Percentiles rank a stretch among this genome's conserved stretches.
Evolutionary conservation across 2,113 vertebrate species (phyloP).

Genomic region (Syngnathus scovelli): DNA sequence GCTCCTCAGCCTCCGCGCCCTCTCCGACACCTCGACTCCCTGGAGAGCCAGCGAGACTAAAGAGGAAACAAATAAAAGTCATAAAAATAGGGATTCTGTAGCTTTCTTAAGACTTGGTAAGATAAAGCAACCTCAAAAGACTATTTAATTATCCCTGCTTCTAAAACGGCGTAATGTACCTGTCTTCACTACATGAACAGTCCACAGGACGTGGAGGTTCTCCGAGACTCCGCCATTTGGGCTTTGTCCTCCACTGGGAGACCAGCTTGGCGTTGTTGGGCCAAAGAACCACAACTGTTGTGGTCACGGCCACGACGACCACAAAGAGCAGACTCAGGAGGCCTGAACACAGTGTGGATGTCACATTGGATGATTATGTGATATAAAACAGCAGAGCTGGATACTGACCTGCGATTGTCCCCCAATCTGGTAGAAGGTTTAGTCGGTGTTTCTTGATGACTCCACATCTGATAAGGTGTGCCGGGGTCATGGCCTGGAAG

Average conservation of each 20-base stretch:
- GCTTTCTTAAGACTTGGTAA: background rate
- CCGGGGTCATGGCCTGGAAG: conserved; percentile 82
- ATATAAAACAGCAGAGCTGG: background rate
- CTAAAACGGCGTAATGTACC: conserved; percentile 46
- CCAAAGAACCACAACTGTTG: conserved; percentile 74
- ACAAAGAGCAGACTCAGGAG: conserved; percentile 72
- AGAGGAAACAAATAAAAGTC: conserved; percentile 24
- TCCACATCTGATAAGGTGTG: conserved; percentile 76
- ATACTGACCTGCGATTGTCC: conserved; percentile 72
- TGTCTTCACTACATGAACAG: conserved; percentile 67
- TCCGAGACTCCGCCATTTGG: conserved; percentile 82
- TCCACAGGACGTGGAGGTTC: conserved; percentile 69
- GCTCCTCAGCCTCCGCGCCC: conserved; percentile 69
- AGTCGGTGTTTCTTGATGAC: conserved; percentile 68
- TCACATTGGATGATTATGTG: too few species aligned
- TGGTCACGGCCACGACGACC: conserved; percentile 66
- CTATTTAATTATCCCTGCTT: background rate
- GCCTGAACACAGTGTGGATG: conserved; percentile 33
- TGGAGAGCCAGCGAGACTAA: conserved; percentile 37
- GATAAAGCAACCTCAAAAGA: background rate
- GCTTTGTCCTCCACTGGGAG: conserved; percentile 69
- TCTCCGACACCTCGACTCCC: conserved; percentile 64
- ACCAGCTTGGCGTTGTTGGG: conserved; percentile 57
- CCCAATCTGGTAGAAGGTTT: conserved; percentile 82
- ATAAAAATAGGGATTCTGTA: background rate